Percentiles rank a stretch among this genome's conserved stretches.
phyloP scores from a whole-genome alignment of 1,140 invertebrate genomes.

The Cotesia vestalis region DNA sequence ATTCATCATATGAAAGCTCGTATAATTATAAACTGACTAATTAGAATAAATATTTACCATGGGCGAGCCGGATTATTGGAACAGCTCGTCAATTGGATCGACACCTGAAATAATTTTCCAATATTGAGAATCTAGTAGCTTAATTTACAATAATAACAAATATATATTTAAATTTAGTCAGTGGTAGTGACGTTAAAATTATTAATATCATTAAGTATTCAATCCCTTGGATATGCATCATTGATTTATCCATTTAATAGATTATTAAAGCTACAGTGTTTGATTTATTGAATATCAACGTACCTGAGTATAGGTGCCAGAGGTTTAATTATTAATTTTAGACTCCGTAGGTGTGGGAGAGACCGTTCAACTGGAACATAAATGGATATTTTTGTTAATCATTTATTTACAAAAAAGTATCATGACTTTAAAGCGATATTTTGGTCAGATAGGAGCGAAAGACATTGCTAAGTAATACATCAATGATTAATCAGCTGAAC shows the following conservation, averaged over 20 bases:
- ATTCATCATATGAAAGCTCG: conserved; percentile 42
- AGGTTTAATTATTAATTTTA: too few relatives aligned
- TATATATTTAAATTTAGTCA: conserved; percentile 38
- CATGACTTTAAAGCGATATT: not conserved
- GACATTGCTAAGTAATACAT: conserved; percentile 45
- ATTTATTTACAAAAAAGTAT: not conserved
- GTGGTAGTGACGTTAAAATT: conserved; percentile 60
- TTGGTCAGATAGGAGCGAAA: conserved; percentile 58
- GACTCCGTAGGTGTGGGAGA: too few relatives aligned
- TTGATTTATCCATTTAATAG: conserved; percentile 31
- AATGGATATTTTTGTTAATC: not conserved
- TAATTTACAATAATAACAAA: too few relatives aligned
- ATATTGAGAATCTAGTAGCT: too few relatives aligned
- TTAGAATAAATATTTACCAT: too few relatives aligned
- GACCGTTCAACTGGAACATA: not conserved
- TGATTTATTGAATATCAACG: not conserved
- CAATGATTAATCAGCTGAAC: conserved; percentile 58
- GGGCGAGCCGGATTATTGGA: too few relatives aligned
- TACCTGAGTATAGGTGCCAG: too few relatives aligned
- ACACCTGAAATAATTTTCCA: not conserved
- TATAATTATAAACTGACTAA: too few relatives aligned
- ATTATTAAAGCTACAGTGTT: not conserved
- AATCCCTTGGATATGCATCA: conserved; percentile 50
- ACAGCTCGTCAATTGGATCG: not conserved
- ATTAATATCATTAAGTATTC: conserved; percentile 45